Percentiles rank a stretch among this genome's conserved stretches.
phyloP scores from a whole-genome alignment of 35 echinoderm and acorn worm genomes.

The Patiria miniata region DNA sequence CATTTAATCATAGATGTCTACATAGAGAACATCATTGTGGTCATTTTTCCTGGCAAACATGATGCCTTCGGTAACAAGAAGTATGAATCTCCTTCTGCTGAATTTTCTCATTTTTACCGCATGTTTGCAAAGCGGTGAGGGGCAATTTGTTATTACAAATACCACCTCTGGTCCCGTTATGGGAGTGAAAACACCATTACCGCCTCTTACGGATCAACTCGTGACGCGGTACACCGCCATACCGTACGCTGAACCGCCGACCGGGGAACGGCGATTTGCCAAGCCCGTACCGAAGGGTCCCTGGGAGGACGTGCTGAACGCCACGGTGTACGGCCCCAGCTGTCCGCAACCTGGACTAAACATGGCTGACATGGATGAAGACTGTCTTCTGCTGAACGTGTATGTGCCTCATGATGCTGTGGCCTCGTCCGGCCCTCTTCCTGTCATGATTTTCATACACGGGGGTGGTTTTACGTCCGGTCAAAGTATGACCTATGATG shows the following conservation, averaged over 20 bases:
- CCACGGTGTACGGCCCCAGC: conserved; percentile 54
- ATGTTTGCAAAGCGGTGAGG: background rate
- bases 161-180: background rate
- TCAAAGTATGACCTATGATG: conserved; percentile 11
- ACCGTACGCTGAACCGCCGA: conserved; percentile 80
- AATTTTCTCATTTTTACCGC: background rate
- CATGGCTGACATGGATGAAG: conserved; percentile 48
- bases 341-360: conserved; percentile 36
- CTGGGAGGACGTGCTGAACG: conserved; percentile 51
- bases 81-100: too few relatives aligned
- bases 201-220: background rate
- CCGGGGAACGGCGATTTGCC: conserved; percentile 59
- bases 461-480: background rate
- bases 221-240: conserved; percentile 36
- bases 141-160: background rate
- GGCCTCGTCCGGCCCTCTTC: background rate
- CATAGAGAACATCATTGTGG: too few relatives aligned
- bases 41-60: too few relatives aligned
- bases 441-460: conserved; percentile 44
- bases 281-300: conserved; percentile 43
- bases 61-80: too few relatives aligned
- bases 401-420: conserved; percentile 34
- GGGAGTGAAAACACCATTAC: background rate
- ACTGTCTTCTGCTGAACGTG: conserved; percentile 72
- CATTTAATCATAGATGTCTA: too few relatives aligned